Evolutionary conservation across 1,140 invertebrate species (phyloP).

Genomic region (Penaeus japonicus): DNA sequence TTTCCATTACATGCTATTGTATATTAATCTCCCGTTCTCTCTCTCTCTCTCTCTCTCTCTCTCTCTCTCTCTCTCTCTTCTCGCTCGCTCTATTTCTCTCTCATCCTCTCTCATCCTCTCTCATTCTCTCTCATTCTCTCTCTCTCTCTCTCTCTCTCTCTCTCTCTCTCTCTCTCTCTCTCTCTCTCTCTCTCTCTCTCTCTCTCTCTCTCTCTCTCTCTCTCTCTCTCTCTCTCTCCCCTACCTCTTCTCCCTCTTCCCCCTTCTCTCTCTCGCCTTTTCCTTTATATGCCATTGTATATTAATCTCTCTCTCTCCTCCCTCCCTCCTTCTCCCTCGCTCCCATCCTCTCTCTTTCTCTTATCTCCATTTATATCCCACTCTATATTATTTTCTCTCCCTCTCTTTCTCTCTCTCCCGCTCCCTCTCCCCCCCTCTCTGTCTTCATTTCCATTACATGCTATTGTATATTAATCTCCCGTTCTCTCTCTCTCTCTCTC

Average conservation of each 20-base stretch:
- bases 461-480: not conserved
- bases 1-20: no score
- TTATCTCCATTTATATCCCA: not conserved
- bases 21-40: not conserved
- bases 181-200: not conserved
- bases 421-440: not conserved
- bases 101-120: not conserved
- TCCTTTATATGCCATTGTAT: not conserved
- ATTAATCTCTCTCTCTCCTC: no score
- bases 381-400: not conserved
- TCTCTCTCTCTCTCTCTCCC: not conserved
- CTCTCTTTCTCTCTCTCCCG: not conserved
- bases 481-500: conserved; percentile 16
- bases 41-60: conserved; percentile 2
- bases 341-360: not conserved
- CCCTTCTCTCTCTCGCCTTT: not conserved
- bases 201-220: not conserved
- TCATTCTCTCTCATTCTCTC: not conserved
- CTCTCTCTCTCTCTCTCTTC: conserved; percentile 2
- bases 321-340: no score
- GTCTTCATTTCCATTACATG: not conserved
- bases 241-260: not conserved
- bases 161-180: not conserved
- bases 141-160: not conserved
- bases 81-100: not conserved